A percentile compares a stretch with the other conserved stretches of the same genome.
phyloP scores from a whole-genome alignment of 2,888 invertebrate species.

The Amphipoea lucens region DNA sequence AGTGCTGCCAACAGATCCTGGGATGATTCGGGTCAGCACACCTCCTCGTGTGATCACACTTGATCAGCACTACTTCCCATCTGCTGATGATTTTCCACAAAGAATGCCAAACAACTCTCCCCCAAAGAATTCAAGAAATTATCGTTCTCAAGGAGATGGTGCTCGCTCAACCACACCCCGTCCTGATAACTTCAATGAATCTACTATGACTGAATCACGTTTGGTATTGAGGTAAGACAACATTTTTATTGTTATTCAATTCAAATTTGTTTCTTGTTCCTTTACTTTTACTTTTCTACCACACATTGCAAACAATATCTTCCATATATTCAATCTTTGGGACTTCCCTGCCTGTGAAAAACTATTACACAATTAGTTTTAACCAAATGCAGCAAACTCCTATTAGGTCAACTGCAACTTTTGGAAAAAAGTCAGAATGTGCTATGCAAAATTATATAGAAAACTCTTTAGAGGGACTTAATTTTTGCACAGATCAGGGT shows the following conservation, averaged over 20 bases:
- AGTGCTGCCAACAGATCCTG: conserved; percentile 92
- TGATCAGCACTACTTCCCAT: conserved; percentile 95
- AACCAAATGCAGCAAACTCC: not conserved
- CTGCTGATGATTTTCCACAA: conserved; percentile 90
- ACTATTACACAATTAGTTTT: not conserved
- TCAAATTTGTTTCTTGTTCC: not conserved
- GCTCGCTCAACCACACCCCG: conserved; percentile 82
- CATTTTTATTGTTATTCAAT: not conserved
- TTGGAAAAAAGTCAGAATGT: not conserved
- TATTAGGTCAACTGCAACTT: not conserved
- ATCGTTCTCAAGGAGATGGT: conserved; percentile 84
- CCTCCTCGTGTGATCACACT: conserved; percentile 97
- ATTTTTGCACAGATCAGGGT: not conserved
- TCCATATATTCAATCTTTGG: not conserved
- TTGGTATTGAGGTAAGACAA: conserved; percentile 82
- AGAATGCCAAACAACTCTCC: conserved; percentile 81
- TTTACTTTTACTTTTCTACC: too few relatives aligned
- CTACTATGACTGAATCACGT: conserved; percentile 87
- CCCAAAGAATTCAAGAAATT: conserved; percentile 79
- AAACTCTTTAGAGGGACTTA: not conserved
- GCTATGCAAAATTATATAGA: not conserved
- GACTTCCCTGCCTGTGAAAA: not conserved
- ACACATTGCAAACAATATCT: not conserved
- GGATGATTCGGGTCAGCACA: conserved; percentile 95
- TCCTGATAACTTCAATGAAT: conserved; percentile 85